phyloP scores from a whole-genome alignment of 2,888 invertebrate genomes.

The Pharmacophagus antenor region DNA sequence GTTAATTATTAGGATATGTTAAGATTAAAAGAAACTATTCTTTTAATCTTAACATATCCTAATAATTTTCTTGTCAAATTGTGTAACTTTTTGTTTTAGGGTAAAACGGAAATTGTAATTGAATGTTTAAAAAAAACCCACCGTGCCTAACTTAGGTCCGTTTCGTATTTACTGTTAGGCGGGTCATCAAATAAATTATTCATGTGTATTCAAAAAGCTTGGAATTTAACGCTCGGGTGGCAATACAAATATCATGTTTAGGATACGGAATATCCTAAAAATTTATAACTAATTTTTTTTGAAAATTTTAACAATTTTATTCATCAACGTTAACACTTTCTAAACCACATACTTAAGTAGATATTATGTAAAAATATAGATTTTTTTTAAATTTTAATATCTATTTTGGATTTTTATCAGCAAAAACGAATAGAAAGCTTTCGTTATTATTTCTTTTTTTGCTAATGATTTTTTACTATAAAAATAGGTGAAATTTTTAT shows the following conservation, averaged over 20 bases:
- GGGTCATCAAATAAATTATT: constrained; percentile 47
- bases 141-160: constrained; percentile 37
- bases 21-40: not conserved
- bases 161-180: constrained; percentile 49
- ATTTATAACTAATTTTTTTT: not conserved
- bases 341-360: not conserved
- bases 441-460: too few relatives aligned
- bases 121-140: constrained; percentile 14
- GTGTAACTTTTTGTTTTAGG: not conserved
- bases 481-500: too few relatives aligned
- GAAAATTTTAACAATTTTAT: too few relatives aligned
- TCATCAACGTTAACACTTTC: not conserved
- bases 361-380: not conserved
- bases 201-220: constrained; percentile 42
- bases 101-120: not conserved
- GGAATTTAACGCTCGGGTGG: constrained; percentile 35
- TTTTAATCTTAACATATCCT: not conserved
- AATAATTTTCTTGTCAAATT: not conserved
- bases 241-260: constrained; percentile 1
- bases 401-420: too few relatives aligned
- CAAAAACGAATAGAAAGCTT: too few relatives aligned
- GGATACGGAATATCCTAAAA: constrained; percentile 3
- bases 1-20: not conserved
- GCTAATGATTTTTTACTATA: too few relatives aligned
- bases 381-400: not conserved